Evolutionary conservation across 2,888 invertebrate species (phyloP).

Genomic region (Brachyopa scutellaris): DNA sequence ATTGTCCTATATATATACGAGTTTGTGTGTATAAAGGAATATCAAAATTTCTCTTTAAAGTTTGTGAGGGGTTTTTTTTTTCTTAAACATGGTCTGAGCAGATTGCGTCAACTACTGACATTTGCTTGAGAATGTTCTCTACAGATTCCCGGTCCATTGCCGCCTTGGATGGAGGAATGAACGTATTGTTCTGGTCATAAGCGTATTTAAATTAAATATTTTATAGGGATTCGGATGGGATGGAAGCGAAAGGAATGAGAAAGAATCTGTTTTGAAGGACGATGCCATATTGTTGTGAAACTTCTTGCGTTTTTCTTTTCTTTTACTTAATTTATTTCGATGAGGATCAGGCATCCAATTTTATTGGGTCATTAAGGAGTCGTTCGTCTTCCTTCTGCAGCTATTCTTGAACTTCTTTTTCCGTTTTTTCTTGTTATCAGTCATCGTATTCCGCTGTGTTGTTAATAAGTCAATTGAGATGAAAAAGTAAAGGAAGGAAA

Average conservation of each 20-base stretch:
- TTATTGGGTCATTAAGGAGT: constrained; percentile 55
- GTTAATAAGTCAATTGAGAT: constrained; percentile 46
- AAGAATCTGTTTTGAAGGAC: constrained; percentile 17
- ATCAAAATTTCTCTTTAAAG: constrained; percentile 53
- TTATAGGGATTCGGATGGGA: constrained; percentile 5
- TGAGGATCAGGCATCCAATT: constrained; percentile 37
- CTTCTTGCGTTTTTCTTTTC: neutral
- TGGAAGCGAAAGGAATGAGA: neutral
- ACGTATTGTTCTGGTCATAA: constrained; percentile 54
- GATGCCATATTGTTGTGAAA: constrained; percentile 19
- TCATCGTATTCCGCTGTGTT: neutral
- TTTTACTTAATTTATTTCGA: constrained; percentile 40
- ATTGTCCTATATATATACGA: neutral
- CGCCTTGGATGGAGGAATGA: neutral
- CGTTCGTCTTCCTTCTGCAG: constrained; percentile 5
- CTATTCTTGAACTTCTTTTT: neutral
- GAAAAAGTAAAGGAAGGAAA: constrained; percentile 19
- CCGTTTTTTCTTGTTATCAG: constrained; percentile 5
- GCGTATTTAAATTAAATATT: constrained; percentile 67
- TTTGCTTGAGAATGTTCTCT: constrained; percentile 18
- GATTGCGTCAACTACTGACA: constrained; percentile 37
- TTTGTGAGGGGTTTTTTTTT: constrained; percentile 7
- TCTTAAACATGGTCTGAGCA: constrained; percentile 31
- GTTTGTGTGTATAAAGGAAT: constrained; percentile 3
- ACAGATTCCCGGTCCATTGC: neutral